These are phyloP conservation scores for Cyclophora punctaria DNA, from an alignment of 2,888 invertebrate genomes.

Conservation along the genomic window DNA sequence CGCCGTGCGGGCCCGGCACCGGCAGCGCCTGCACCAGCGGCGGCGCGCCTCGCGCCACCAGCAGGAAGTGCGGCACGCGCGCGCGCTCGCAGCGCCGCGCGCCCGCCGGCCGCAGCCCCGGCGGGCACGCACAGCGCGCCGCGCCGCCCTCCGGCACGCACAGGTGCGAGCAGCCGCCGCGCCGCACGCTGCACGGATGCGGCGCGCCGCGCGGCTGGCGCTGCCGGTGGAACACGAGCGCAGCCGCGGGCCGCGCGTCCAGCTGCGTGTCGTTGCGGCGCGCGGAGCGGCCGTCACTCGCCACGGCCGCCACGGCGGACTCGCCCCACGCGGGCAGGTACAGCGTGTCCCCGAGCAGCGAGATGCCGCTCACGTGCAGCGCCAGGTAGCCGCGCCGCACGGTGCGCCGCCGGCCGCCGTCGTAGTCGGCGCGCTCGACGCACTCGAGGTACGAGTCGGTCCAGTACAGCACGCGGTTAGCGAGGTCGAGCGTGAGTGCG, in stretches of 20 bases:
- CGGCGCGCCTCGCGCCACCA: slow-evolving; percentile 69
- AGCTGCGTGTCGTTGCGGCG: slow-evolving; percentile 12
- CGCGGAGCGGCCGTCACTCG: slow-evolving; percentile 5
- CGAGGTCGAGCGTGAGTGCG: slow-evolving; percentile 82
- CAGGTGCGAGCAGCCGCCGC: slow-evolving; percentile 84
- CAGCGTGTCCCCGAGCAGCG: slow-evolving; percentile 82
- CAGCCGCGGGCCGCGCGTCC: slow-evolving; percentile 71
- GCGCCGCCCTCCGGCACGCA: slow-evolving; percentile 76
- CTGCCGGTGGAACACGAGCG: slow-evolving; percentile 84
- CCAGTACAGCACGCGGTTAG: slow-evolving; percentile 84
- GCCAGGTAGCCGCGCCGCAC: slow-evolving; percentile 72
- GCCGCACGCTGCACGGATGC: slow-evolving; percentile 81
- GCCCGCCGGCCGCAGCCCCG: slow-evolving; percentile 79
- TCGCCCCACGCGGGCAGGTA: slow-evolving; percentile 84
- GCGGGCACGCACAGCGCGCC: slow-evolving; percentile 80
- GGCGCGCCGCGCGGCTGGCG: slow-evolving; percentile 78
- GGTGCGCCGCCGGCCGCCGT: slow-evolving; percentile 79
- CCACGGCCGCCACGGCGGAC: slow-evolving; percentile 75
- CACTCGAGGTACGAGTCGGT: slow-evolving; percentile 86
- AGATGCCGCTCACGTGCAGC: slow-evolving; percentile 80
- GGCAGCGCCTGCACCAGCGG: slow-evolving; percentile 82
- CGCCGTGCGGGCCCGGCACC: slow-evolving; percentile 38
- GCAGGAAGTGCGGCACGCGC: slow-evolving; percentile 74
- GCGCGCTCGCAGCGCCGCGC: slow-evolving; percentile 72
- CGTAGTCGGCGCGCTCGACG: slow-evolving; percentile 85